These are phyloP conservation scores for Taphrorychus bicolor DNA, from an alignment of 2,888 invertebrate species.

Conservation along the genomic window DNA sequence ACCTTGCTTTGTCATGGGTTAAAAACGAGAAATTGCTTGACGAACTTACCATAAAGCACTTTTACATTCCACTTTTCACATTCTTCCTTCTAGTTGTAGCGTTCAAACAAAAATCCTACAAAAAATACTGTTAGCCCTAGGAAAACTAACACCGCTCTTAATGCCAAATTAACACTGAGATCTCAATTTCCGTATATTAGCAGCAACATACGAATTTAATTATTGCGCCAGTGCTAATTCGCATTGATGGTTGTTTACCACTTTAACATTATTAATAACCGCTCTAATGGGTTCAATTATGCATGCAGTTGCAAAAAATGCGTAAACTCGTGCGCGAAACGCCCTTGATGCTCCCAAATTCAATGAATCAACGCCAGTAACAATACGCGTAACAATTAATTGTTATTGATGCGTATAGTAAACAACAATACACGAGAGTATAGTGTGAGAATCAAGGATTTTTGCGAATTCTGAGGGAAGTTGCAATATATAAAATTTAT, in stretches of 20 bases:
- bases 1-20: background rate
- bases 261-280: background rate
- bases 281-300: too few species aligned
- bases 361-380: background rate
- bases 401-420: background rate
- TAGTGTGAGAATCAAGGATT: too few species aligned
- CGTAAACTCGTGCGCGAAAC: background rate
- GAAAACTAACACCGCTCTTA: too few species aligned
- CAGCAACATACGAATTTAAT: background rate
- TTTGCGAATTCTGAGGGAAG: too few species aligned
- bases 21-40: too few species aligned
- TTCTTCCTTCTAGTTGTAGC: background rate
- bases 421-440: too few species aligned
- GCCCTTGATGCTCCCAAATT: background rate
- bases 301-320: background rate
- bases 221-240: background rate
- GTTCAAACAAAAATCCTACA: too few species aligned
- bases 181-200: background rate
- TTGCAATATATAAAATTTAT: too few species aligned
- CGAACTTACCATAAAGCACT: background rate
- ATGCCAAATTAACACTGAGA: too few species aligned
- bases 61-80: background rate
- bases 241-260: background rate
- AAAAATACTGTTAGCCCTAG: background rate
- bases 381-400: background rate